Evolutionary conservation across 2,888 invertebrate species (phyloP), one percentile per base, ranked within the genome.

Genomic region (Napeogenes sylphis): DNA sequence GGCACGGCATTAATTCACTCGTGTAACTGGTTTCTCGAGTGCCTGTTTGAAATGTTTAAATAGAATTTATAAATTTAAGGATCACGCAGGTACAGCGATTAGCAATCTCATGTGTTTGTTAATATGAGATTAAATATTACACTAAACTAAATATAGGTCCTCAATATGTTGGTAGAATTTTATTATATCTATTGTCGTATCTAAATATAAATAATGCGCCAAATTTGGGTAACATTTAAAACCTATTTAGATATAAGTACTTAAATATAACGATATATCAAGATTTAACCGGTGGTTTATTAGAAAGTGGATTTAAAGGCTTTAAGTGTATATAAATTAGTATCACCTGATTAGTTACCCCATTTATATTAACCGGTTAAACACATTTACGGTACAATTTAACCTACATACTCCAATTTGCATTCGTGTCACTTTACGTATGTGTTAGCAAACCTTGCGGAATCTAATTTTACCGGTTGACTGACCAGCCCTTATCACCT

Each of bases 401-500:
- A 71, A 79, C 81, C 81, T 76, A 78, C 74, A 80, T 81, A 79
- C 80, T 69, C 73, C 75, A 78, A 87, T 88, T 87, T 83, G 78
- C 83, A 88, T 87, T 77, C 78, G 73, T 73, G 73, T 71, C 77
- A 74, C 73, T 77, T 75, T 76, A 76, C 81, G 68, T 71, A 65
- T 70, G 71, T 80, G 71, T 85, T 84, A 79, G 80, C 78, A 30
- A 80, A 75, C 79, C 76, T 68, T 69, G 73, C 75, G 82, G 83
- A 81, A 83, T 84, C 80, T 84, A 80, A 77, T 67, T 70, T 69
- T 87, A 87, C 86, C 87, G 84, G 89, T 84, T 67, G 67, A 68
- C 61, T 71, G 72, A 79, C 76, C 76, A 72, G 79, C 75, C 75
- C 70, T 62, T 58, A 58, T 57, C 64, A 56, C 58, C 56, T 57